These are phyloP conservation scores for Dicycla oo DNA, from an alignment of 2,888 invertebrate genomes.

Conservation along the genomic window DNA sequence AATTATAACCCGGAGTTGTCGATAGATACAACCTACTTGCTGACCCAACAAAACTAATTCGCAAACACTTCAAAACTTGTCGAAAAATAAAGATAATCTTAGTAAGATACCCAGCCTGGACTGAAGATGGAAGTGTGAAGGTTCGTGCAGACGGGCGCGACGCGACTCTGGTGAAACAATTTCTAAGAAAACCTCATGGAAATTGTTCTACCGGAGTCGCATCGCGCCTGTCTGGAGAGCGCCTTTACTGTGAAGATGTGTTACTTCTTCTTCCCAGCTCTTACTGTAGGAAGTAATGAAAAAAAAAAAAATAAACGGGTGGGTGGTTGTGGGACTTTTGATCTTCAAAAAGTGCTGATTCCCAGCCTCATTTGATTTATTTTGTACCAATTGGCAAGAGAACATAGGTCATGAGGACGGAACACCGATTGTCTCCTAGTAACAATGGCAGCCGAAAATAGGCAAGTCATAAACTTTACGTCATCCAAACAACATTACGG, in stretches of 20 bases:
- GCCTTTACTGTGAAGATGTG: background rate
- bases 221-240: background rate
- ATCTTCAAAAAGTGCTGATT: background rate
- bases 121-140: background rate
- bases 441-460: slow-evolving; percentile 19
- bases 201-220: background rate
- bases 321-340: background rate
- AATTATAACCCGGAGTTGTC: slow-evolving; percentile 3
- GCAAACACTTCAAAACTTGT: background rate
- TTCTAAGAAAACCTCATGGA: background rate
- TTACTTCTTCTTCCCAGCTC: background rate
- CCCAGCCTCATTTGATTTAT: background rate
- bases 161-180: background rate
- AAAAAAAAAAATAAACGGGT: too few relatives aligned
- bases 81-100: background rate
- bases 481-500: slow-evolving; percentile 49
- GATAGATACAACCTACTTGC: background rate
- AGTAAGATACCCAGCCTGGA: background rate
- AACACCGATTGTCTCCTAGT: background rate
- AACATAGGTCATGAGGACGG: slow-evolving; percentile 7
- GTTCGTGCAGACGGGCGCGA: background rate
- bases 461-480: slow-evolving; percentile 22
- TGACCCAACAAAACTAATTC: background rate
- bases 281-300: background rate
- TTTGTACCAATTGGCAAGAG: background rate